A percentile compares a stretch with the other conserved stretches of the same genome.
Evolutionary conservation across 2,113 vertebrate species (phyloP).

Genomic region (Loxodonta africana): DNA sequence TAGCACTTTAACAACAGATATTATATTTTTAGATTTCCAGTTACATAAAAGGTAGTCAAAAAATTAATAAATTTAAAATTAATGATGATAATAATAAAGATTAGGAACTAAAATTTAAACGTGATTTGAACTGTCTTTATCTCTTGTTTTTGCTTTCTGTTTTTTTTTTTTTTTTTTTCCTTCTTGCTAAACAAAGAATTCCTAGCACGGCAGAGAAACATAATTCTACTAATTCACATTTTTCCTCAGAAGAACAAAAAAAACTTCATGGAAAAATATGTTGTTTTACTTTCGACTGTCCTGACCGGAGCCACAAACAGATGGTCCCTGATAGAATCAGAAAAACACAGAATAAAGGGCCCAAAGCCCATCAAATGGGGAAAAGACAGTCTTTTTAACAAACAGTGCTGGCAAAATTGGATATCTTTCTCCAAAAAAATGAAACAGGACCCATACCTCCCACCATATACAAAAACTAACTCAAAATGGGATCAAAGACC

Average conservation of each 20-base stretch:
- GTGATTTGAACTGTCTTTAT: not conserved
- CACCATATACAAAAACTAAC: no score
- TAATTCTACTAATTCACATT: slow-evolving; percentile 7
- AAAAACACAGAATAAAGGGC: no score
- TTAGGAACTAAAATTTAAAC: slow-evolving; percentile 40
- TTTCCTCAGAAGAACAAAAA: not conserved
- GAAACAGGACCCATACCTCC: no score
- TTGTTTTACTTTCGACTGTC: not conserved
- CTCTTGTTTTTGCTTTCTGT: not conserved
- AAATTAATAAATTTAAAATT: slow-evolving; percentile 6
- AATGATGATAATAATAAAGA: not conserved
- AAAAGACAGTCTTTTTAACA: no score
- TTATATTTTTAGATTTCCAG: not conserved
- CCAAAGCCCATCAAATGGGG: no score
- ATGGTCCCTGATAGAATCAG: no score
- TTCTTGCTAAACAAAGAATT: slow-evolving; percentile 12
- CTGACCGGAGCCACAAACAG: no score
- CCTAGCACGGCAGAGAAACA: not conserved
- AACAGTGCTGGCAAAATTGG: no score
- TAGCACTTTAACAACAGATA: slow-evolving; percentile 5
- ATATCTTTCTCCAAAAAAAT: no score
- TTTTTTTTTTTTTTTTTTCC: slow-evolving; percentile 37
- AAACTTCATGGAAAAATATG: not conserved
- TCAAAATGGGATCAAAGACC: no score
- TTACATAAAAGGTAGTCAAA: not conserved